Conservation (phyloP, 2,888 invertebrate species). For the Drosophila ustulata region DNA sequence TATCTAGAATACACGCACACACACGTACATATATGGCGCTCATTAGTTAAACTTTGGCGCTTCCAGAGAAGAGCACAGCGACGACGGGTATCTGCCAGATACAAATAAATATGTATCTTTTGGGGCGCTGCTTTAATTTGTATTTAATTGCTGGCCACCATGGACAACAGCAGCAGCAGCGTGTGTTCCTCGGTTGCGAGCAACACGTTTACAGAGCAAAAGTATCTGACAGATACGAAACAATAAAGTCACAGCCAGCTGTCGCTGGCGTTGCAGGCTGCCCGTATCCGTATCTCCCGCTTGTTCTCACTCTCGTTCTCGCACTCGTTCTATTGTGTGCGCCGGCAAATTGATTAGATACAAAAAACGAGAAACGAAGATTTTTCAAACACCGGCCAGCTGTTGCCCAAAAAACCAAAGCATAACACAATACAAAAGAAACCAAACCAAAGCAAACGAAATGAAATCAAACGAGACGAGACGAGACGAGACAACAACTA, state of each 20-base stretch:
- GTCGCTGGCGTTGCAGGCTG: conserved; percentile 18
- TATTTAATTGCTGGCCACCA: conserved; percentile 41
- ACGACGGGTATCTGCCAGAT: conserved; percentile 13
- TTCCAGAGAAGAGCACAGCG: neutral
- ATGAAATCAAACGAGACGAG: conserved; percentile 7
- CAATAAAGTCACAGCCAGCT: conserved; percentile 54
- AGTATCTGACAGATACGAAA: conserved; percentile 44
- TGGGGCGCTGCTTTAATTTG: conserved; percentile 44
- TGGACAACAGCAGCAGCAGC: neutral
- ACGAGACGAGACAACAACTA: neutral
- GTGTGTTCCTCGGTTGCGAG: conserved; percentile 11
- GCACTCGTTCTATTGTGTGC: conserved; percentile 27
- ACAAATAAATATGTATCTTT: conserved; percentile 11
- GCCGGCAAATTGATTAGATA: conserved; percentile 52
- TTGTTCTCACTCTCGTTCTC: neutral
- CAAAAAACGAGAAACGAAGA: conserved; percentile 19
- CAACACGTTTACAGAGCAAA: conserved; percentile 13
- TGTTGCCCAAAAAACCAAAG: conserved; percentile 34
- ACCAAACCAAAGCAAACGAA: conserved; percentile 10
- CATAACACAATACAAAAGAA: conserved; percentile 5
- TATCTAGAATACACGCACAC: neutral
- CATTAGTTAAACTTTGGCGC: conserved; percentile 27
- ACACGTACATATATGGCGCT: neutral
- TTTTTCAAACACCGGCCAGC: conserved; percentile 36
- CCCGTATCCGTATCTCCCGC: neutral